Conservation (phyloP, 2,113 vertebrate species). For the Catagonus wagneri region DNA sequence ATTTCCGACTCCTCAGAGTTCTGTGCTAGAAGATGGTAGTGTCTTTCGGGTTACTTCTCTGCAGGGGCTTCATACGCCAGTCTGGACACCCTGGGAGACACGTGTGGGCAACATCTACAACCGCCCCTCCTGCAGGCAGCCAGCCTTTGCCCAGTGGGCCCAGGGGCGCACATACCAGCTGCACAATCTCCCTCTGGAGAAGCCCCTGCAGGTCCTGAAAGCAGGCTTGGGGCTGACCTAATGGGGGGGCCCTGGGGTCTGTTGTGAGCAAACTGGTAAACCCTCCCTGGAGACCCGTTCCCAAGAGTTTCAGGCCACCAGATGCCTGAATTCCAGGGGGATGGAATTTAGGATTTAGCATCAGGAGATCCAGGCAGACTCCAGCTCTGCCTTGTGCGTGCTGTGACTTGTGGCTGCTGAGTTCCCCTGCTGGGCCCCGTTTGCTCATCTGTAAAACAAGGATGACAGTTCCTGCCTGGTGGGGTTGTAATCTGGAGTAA, state of each 20-base stretch:
- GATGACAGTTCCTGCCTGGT: not conserved
- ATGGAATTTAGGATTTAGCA: not conserved
- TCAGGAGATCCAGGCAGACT: not conserved
- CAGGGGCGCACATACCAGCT: not conserved
- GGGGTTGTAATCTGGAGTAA: not conserved
- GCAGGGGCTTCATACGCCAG: not conserved
- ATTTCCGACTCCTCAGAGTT: not conserved
- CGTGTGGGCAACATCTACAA: not conserved
- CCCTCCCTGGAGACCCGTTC: not conserved
- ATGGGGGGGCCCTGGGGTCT: not conserved
- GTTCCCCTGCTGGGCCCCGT: not conserved
- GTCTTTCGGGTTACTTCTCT: not conserved
- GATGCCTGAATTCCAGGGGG: not conserved
- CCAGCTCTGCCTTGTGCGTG: not conserved
- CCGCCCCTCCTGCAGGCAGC: not conserved
- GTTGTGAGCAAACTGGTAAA: not conserved
- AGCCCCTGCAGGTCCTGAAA: not conserved
- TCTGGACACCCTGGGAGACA: not conserved
- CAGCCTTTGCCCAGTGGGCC: not conserved
- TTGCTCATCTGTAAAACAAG: conserved; percentile 2
- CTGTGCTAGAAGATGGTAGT: not conserved
- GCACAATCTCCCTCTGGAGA: not conserved
- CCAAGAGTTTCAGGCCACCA: not conserved
- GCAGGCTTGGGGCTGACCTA: not conserved
- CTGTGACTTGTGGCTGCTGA: not conserved